Base-by-base conservation (phyloP, 2,113 vertebrate genomes). In the Stercorarius parasiticus region DNA sequence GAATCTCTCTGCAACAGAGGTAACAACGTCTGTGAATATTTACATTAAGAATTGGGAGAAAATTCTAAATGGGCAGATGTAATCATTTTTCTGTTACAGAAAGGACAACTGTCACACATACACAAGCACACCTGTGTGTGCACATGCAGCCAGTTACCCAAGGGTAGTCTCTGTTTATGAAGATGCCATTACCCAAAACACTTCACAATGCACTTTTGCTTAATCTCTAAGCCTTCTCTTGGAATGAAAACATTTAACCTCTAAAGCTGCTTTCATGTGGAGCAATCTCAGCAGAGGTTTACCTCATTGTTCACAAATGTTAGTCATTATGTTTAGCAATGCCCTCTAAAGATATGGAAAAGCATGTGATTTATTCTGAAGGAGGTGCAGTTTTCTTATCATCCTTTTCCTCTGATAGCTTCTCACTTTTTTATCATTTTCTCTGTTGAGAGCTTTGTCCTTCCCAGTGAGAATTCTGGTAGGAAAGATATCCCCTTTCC, bases 221-320 rank as follows among this genome's bases (percentile, higher is more conserved):
- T 83, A 27, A 69, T 80, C 53, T 93, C 87, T 94, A 94, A 92
- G 79, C 36, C n/a, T 79, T 67, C 73, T 86, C 15, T 61, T 95
- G 82, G 80, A 92, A 92, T 92, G 49, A 88, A 95, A 96, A 66
- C 26, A 26, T 52, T 62, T 72, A 76, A 95, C 65, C 58, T 95
- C 69, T 80, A 81, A 91, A 92, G 23, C 42, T 90, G 77, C 92
- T 96, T 96, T 84, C 20, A 18, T 40, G 43, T 53, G 34, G 74
- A 67, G 29, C 70, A 77, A 30, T 95, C 87, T 97, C 79, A 69
- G 59, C 82, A 80, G 85, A 96, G 88, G 69, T 93, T 92, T 96
- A 65, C 72, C 73, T 91, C 82, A 94, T 71, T 89, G 88, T 58
- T 92, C 55, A 38, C 32, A 22, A 81, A 66, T 53, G 50, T 42